Conservation (phyloP, 2,113 vertebrate species). For the Passerina amoena region DNA sequence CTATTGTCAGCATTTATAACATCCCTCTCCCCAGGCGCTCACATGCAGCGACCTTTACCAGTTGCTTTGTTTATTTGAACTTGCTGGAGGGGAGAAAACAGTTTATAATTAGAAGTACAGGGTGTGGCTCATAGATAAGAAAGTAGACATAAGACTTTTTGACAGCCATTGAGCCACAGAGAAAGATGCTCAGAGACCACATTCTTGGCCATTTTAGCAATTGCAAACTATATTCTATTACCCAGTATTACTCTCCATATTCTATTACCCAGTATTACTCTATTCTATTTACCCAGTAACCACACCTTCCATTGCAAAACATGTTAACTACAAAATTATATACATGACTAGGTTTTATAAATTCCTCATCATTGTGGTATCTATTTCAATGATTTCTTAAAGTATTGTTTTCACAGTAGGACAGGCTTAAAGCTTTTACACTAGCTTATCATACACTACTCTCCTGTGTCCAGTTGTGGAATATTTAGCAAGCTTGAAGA, state of each 20-base stretch:
- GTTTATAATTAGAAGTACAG: background rate
- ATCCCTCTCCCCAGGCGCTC: background rate
- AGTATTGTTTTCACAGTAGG: background rate
- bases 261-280: background rate
- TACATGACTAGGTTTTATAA: background rate
- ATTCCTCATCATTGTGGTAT: background rate
- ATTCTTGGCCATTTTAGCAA: background rate
- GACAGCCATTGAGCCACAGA: background rate
- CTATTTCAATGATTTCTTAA: background rate
- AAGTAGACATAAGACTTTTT: background rate
- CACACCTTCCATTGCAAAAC: background rate
- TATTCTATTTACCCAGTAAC: background rate
- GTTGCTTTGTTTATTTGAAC: constrained; percentile 14
- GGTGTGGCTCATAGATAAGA: background rate
- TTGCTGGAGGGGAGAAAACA: background rate
- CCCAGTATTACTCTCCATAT: too few species aligned
- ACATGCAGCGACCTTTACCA: background rate
- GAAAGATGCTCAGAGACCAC: background rate
- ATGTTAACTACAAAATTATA: background rate
- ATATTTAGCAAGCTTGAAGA: background rate
- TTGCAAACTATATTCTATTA: background rate
- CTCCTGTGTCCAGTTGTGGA: rapidly evolving
- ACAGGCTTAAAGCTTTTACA: background rate
- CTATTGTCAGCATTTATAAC: constrained; percentile 23
- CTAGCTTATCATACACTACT: background rate